Conservation (phyloP, 2,113 vertebrate species). For the Sylvilagus bachmani region DNA sequence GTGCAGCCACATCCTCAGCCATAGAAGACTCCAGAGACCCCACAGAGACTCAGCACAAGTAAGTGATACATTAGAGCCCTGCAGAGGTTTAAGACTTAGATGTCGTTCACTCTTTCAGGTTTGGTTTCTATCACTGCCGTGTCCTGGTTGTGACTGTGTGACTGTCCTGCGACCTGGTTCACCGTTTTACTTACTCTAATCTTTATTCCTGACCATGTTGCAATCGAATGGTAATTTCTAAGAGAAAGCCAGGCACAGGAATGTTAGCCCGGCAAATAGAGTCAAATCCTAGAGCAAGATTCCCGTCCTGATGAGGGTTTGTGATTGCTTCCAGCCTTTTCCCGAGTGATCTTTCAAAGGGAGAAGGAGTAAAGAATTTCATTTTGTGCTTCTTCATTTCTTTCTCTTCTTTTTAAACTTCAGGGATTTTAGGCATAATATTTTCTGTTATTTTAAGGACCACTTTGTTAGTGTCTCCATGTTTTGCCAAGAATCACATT, state of each 20-base stretch:
- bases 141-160: background rate
- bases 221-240: slow-evolving; percentile 23
- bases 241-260: background rate
- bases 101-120: background rate
- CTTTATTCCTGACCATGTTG: background rate
- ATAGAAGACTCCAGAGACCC: background rate
- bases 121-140: slow-evolving; percentile 3
- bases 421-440: slow-evolving; percentile 26
- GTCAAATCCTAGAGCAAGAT: background rate
- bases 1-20: background rate
- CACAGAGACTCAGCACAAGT: slow-evolving; percentile 32
- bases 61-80: background rate
- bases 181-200: background rate
- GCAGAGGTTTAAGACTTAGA: background rate
- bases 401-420: background rate
- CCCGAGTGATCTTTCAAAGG: background rate
- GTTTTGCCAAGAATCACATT: slow-evolving; percentile 55
- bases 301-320: background rate
- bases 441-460: slow-evolving; percentile 28
- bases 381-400: background rate
- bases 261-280: background rate
- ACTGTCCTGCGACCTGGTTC: background rate
- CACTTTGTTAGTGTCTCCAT: background rate
- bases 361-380: background rate
- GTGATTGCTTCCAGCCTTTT: background rate